Percentiles rank a stretch among this genome's conserved stretches.
These are phyloP conservation scores for Cranoglanis bouderius DNA, from an alignment of 2,113 vertebrate genomes.

Conservation along the genomic window DNA sequence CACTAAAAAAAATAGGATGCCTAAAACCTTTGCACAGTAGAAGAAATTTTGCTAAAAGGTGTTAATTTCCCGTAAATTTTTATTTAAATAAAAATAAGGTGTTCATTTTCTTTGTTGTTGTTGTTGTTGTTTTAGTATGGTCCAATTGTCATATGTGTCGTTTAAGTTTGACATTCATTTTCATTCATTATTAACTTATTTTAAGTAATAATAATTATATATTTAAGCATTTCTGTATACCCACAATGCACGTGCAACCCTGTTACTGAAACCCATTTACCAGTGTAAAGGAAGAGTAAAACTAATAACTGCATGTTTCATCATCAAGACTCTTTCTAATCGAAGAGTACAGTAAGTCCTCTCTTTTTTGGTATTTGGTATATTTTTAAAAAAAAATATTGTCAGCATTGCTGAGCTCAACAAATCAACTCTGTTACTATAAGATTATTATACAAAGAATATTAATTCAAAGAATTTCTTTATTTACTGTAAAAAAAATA, in stretches of 20 bases:
- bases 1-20: too few species aligned
- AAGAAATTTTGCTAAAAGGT: too few species aligned
- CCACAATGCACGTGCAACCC: not conserved
- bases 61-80: too few species aligned
- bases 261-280: not conserved
- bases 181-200: not conserved
- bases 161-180: not conserved
- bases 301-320: not conserved
- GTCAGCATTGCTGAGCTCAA: too few species aligned
- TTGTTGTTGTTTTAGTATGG: not conserved
- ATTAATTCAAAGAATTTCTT: too few species aligned
- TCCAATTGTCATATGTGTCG: not conserved
- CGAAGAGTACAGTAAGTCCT: not conserved
- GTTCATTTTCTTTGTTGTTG: not conserved
- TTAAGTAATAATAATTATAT: not conserved
- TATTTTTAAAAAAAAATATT: not conserved
- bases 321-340: not conserved
- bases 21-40: too few species aligned
- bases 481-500: too few species aligned
- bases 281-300: not conserved
- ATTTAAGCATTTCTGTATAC: not conserved
- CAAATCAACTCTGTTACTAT: too few species aligned
- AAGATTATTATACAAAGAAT: too few species aligned
- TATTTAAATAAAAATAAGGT: not conserved
- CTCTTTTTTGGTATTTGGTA: not conserved